Evolutionary conservation across 2,888 invertebrate species (phyloP), one percentile per base, ranked within the genome.

Genomic region (Antheraea assamensis): DNA sequence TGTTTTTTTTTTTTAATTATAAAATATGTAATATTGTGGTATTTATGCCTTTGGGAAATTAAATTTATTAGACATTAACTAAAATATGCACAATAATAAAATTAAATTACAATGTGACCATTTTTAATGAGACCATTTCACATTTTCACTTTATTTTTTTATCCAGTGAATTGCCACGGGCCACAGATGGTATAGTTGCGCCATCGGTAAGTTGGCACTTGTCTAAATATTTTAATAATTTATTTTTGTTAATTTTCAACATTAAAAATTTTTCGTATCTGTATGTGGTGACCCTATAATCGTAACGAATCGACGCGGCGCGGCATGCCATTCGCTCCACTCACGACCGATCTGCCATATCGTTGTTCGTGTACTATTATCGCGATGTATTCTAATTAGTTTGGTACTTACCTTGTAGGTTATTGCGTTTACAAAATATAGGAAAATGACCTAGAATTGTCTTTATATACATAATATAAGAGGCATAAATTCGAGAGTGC

Each of bases 301-400:
- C 13, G 31, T 66, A 31, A 66, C 87, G 81, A 80, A 82, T 4
- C 0, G 21, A 84, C 84, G 35, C 55, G 31, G 49, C 52, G 30
- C 81, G 81, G 83, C 80, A 89, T 91, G 87, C 88, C 89, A 27
- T 88, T 90, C 85, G 86, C 86, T 84, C 88, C 77, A 91, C 88
- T 92, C 91, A 92, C 90, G 90, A 92, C 84, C 61, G 47, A 58
- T 70, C 52, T 58, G 71, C 71, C 47, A 31, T 24, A 70, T 68
- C 66, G 83, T 81, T 71, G n/a, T 76, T 74, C 80, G 58, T 52
- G 52, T 79, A 70, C 15, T 7, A 68, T 68, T 68, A 68, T 35
- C 74, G 73, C 76, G 74, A 52, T 73, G 73, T 47, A 71, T 52
- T 74, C 74, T 71, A 79, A 74, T 77, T 81, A 76, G 74, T 77